phyloP scores from a whole-genome alignment of 2,113 vertebrate species.

The Myotis yumanensis region DNA sequence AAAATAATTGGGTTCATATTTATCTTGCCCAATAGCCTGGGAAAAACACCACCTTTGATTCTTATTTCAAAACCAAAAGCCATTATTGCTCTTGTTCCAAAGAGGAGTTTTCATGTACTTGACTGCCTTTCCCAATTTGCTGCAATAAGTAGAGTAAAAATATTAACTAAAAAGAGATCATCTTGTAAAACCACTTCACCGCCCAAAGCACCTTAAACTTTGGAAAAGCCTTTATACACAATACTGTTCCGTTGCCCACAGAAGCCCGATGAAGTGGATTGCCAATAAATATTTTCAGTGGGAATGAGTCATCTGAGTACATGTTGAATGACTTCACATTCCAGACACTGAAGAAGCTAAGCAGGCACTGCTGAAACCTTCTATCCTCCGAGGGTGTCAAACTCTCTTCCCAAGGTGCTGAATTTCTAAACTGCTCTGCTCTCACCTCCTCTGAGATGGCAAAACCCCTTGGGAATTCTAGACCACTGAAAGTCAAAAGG shows the following conservation, averaged over 20 bases:
- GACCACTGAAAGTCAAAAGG: not conserved
- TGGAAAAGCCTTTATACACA: not conserved
- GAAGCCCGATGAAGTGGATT: not conserved
- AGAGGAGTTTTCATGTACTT: conserved; percentile 12
- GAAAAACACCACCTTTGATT: not conserved
- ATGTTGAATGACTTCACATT: not conserved
- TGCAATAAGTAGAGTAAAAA: not conserved
- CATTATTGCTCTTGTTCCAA: not conserved
- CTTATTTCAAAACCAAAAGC: not conserved
- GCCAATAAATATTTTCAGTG: not conserved
- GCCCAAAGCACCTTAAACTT: not conserved
- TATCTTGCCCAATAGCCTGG: not conserved
- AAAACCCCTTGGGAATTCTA: not conserved
- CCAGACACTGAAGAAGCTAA: not conserved
- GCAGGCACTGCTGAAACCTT: not conserved
- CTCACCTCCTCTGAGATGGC: not conserved
- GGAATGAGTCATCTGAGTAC: not conserved
- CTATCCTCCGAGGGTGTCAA: not conserved
- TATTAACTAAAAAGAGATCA: not conserved
- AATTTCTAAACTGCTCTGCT: not conserved
- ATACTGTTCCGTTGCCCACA: not conserved
- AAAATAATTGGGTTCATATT: not conserved
- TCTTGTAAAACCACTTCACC: not conserved
- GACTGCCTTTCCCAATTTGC: not conserved
- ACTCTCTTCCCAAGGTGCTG: not conserved